Evolutionary conservation across 2,113 vertebrate genomes (phyloP).

Genomic region (Tichodroma muraria): DNA sequence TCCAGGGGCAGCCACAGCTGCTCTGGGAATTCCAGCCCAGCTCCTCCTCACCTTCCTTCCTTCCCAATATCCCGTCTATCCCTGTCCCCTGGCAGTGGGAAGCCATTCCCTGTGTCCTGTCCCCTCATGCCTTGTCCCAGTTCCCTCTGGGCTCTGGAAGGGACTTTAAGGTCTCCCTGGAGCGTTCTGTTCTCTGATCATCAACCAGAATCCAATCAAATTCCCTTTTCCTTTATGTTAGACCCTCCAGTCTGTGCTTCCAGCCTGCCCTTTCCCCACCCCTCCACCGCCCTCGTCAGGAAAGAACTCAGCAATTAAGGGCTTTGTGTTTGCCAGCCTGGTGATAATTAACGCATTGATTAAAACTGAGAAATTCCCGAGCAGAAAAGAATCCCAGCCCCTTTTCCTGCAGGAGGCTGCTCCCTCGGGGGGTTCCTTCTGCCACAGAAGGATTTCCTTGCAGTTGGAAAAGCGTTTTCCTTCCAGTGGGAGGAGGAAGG

Average conservation of each 20-base stretch:
- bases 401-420: not conserved
- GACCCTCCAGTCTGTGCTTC: not conserved
- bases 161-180: not conserved
- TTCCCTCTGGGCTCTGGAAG: not conserved
- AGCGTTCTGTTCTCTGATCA: not conserved
- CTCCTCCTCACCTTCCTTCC: too few species aligned
- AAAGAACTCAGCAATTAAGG: not conserved
- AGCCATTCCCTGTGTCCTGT: too few species aligned
- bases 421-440: slow-evolving; percentile 8
- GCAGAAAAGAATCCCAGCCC: not conserved
- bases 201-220: not conserved
- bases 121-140: not conserved
- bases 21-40: too few species aligned
- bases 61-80: too few species aligned
- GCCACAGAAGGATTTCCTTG: not conserved
- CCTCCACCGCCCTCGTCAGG: not conserved
- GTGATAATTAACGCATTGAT: not conserved
- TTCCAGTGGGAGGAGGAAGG: not conserved
- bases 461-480: not conserved
- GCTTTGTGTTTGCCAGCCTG: not conserved
- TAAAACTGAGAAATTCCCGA: not conserved
- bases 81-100: too few species aligned
- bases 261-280: not conserved
- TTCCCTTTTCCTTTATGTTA: not conserved
- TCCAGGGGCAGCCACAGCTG: too few species aligned